phyloP scores from a whole-genome alignment of 2,113 vertebrate species.

The Plectropomus leopardus region DNA sequence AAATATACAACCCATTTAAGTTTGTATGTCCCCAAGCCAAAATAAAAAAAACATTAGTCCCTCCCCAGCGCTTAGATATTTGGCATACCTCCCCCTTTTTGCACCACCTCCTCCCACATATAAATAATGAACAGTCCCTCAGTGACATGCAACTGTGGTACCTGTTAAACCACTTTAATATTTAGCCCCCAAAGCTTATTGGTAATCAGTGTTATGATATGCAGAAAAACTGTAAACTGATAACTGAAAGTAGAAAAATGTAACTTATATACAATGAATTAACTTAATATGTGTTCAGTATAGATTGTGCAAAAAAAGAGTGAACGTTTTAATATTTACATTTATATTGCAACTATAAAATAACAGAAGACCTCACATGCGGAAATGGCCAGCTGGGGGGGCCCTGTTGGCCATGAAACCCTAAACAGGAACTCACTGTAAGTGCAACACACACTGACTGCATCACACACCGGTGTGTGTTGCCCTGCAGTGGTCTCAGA shows the following conservation, averaged over 20 bases:
- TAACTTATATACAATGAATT: neutral
- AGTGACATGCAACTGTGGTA: neutral
- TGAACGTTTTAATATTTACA: neutral
- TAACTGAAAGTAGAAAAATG: neutral
- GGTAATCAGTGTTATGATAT: neutral
- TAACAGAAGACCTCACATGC: neutral
- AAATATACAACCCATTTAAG: too few species aligned
- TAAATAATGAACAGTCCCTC: too few species aligned
- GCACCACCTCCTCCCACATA: too few species aligned
- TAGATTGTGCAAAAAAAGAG: neutral
- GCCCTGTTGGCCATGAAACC: neutral
- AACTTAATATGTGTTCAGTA: neutral
- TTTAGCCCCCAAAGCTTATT: neutral
- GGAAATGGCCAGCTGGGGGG: neutral
- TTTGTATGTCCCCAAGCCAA: too few species aligned
- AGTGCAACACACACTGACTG: conserved; percentile 16
- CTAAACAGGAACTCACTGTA: neutral
- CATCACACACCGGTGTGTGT: neutral
- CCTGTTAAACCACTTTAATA: neutral
- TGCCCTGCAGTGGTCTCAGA: neutral
- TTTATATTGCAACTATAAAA: neutral
- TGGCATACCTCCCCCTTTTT: too few species aligned
- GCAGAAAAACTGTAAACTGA: neutral
- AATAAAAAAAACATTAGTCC: too few species aligned
- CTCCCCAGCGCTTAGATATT: too few species aligned